These are phyloP conservation scores for Sisyra terminalis DNA, from an alignment of 2,888 invertebrate genomes.

Conservation along the genomic window DNA sequence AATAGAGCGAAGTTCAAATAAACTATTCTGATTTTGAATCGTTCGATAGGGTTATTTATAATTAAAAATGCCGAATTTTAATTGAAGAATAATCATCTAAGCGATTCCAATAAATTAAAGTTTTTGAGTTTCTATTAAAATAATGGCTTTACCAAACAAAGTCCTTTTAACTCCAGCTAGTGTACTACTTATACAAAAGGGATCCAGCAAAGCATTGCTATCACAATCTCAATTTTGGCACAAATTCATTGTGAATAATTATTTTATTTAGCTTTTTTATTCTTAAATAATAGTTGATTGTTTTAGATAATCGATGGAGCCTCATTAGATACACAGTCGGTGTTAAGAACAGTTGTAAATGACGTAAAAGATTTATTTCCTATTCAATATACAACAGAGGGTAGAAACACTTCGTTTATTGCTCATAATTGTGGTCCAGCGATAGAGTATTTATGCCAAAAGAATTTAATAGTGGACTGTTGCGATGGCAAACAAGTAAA, in stretches of 20 bases:
- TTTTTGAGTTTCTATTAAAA: too few relatives aligned
- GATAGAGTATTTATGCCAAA: slow-evolving; percentile 28
- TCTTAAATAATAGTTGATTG: not conserved
- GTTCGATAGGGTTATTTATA: too few relatives aligned
- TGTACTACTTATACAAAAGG: too few relatives aligned
- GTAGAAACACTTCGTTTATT: slow-evolving; percentile 26
- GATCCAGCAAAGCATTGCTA: not conserved
- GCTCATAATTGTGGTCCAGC: slow-evolving; percentile 31
- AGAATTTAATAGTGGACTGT: slow-evolving; percentile 25
- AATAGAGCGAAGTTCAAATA: too few relatives aligned
- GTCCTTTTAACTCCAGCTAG: too few relatives aligned
- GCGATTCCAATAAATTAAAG: too few relatives aligned
- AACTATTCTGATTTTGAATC: too few relatives aligned
- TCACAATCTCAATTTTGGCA: slow-evolving; percentile 11
- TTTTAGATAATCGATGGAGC: slow-evolving; percentile 21
- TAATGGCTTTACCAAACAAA: too few relatives aligned
- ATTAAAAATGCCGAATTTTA: too few relatives aligned
- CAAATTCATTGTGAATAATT: slow-evolving; percentile 12
- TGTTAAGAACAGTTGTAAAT: slow-evolving; percentile 27
- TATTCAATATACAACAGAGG: slow-evolving; percentile 24
- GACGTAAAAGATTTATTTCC: slow-evolving; percentile 31
- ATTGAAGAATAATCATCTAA: too few relatives aligned
- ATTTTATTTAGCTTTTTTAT: not conserved
- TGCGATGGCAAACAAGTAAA: slow-evolving; percentile 17
- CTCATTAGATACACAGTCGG: slow-evolving; percentile 21